Percentiles rank a stretch among this genome's conserved stretches.
Conservation (phyloP, 2,113 vertebrate genomes). For the Candoia aspera region DNA sequence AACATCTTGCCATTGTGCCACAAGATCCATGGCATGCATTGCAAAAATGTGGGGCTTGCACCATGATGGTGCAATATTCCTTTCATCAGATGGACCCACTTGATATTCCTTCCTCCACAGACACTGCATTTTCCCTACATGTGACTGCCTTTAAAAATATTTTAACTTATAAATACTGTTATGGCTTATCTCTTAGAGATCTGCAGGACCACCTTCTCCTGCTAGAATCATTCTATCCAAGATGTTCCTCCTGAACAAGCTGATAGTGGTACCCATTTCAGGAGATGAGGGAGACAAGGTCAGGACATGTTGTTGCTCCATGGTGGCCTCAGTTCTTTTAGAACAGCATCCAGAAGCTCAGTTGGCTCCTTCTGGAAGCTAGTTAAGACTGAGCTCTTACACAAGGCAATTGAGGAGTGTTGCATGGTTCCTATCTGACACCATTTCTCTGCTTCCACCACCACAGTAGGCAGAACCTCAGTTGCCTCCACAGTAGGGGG, state of each 20-base stretch:
- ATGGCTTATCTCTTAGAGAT: background rate
- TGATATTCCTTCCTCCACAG: background rate
- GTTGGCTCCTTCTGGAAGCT: background rate
- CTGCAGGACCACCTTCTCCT: background rate
- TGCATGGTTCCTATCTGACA: background rate
- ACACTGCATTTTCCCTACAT: background rate
- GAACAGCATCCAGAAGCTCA: background rate
- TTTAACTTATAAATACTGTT: background rate
- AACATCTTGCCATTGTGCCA: background rate
- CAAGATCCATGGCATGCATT: background rate
- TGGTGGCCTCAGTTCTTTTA: background rate
- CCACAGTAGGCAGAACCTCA: background rate
- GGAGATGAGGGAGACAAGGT: background rate
- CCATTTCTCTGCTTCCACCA: background rate
- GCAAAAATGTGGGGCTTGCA: background rate
- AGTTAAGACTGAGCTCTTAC: background rate
- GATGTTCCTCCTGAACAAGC: background rate
- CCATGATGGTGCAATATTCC: background rate
- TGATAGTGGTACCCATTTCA: background rate
- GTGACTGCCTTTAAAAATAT: background rate
- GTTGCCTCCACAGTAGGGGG: background rate
- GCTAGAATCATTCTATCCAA: background rate
- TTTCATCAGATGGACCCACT: background rate
- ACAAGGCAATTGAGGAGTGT: background rate
- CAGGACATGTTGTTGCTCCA: background rate